Evolutionary conservation across 1,140 invertebrate species (phyloP).

Genomic region (Phenacoccus solenopsis): DNA sequence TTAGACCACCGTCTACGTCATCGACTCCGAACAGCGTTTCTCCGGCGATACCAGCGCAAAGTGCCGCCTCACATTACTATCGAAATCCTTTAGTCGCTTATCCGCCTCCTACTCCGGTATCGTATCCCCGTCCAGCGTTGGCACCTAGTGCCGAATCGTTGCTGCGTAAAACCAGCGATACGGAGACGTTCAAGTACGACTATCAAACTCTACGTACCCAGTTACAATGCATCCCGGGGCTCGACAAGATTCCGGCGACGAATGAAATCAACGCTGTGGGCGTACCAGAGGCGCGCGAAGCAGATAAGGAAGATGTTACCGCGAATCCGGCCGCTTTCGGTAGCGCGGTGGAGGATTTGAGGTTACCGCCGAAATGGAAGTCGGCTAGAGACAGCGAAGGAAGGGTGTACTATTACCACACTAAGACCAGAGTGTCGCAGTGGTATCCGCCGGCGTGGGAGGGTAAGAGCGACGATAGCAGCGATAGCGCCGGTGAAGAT

Average conservation of each 20-base stretch:
- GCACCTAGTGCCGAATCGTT: too few relatives aligned
- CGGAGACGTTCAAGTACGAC: not conserved
- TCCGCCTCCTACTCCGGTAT: too few relatives aligned
- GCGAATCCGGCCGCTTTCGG: not conserved
- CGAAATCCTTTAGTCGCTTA: not conserved
- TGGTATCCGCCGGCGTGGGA: slow-evolving; percentile 67
- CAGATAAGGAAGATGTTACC: not conserved
- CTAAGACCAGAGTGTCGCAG: slow-evolving; percentile 65
- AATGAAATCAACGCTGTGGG: too few relatives aligned
- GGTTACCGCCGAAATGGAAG: not conserved
- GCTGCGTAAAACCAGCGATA: too few relatives aligned
- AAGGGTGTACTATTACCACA: slow-evolving; percentile 82
- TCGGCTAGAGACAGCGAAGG: not conserved
- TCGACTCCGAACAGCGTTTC: too few relatives aligned
- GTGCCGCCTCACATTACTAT: not conserved
- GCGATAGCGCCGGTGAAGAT: slow-evolving; percentile 22
- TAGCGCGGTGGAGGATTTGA: not conserved
- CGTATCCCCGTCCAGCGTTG: too few relatives aligned
- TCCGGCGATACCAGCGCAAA: too few relatives aligned
- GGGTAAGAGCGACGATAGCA: slow-evolving; percentile 36
- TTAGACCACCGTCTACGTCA: not conserved
- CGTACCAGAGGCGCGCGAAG: too few relatives aligned
- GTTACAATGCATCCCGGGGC: too few relatives aligned
- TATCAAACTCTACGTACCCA: not conserved
- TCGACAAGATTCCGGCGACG: too few relatives aligned